Conservation (phyloP, 2,797 vertebrate genomes). For the Molossus alvarezi region DNA sequence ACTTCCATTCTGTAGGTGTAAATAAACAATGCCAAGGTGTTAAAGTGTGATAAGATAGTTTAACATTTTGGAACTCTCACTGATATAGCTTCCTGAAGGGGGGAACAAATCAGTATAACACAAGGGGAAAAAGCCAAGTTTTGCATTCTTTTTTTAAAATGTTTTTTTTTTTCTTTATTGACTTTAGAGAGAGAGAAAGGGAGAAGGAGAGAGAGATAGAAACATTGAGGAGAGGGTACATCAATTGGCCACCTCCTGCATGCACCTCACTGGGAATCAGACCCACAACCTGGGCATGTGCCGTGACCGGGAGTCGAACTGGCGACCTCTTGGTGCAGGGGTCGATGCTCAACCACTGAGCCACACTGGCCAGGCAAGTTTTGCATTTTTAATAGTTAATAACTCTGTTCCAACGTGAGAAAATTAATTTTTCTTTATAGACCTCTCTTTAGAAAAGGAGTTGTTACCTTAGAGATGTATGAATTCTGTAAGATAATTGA, state of each 20-base stretch:
- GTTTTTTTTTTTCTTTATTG: too few species aligned
- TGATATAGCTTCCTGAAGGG: not conserved
- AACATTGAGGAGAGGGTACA: too few species aligned
- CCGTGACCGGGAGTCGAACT: too few species aligned
- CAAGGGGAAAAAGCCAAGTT: not conserved
- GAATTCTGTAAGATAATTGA: conserved; percentile 55
- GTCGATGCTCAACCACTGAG: too few species aligned
- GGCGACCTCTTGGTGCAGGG: too few species aligned
- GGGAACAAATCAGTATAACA: not conserved
- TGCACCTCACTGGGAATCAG: too few species aligned
- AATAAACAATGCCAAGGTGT: not conserved
- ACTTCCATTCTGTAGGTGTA: not conserved
- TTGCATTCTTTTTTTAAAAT: not conserved
- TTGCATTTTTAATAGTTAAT: conserved; percentile 45
- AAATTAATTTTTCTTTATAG: conserved; percentile 63
- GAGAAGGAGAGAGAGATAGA: too few species aligned
- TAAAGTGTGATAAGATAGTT: not conserved
- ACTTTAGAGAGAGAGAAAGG: too few species aligned
- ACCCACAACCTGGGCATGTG: too few species aligned
- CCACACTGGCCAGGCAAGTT: not conserved
- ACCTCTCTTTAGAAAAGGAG: not conserved
- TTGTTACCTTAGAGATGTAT: conserved; percentile 42
- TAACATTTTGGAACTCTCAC: not conserved
- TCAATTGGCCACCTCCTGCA: too few species aligned
- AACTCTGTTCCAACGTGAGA: conserved; percentile 9